Percentiles rank a stretch among this genome's conserved stretches.
phyloP scores from a whole-genome alignment of 2,888 invertebrate genomes.

The Platycheirus rosarum region DNA sequence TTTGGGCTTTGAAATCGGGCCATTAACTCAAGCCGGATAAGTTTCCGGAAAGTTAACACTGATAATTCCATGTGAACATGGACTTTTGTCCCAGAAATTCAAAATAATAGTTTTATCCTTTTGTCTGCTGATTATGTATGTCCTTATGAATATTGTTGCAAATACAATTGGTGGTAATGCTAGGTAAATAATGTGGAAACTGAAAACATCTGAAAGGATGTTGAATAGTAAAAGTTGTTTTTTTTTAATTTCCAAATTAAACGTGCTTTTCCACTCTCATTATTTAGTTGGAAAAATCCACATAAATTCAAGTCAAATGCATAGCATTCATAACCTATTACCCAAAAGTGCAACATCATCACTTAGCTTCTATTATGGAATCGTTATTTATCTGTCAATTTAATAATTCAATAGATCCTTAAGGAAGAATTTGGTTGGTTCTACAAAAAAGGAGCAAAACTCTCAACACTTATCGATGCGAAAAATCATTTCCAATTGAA shows the following conservation, averaged over 20 bases:
- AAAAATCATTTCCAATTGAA: conserved; percentile 66
- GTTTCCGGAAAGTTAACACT: conserved; percentile 50
- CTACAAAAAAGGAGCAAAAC: background rate
- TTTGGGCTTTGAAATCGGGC: conserved; percentile 8
- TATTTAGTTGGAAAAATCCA: too few species aligned
- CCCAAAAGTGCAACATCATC: background rate
- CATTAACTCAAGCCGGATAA: conserved; percentile 28
- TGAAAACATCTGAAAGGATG: too few species aligned
- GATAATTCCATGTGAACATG: conserved; percentile 50
- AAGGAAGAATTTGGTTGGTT: background rate
- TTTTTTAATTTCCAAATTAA: too few species aligned
- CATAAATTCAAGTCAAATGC: background rate
- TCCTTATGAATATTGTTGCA: conserved; percentile 24
- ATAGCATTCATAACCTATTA: background rate
- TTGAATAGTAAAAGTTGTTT: too few species aligned
- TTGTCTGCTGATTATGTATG: background rate
- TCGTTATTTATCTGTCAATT: conserved; percentile 23
- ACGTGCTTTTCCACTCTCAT: too few species aligned
- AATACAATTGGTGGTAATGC: background rate
- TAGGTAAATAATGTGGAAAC: too few species aligned
- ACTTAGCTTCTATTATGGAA: background rate
- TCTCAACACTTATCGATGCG: conserved; percentile 43
- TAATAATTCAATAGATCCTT: conserved; percentile 20
- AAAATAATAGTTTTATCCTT: conserved; percentile 14
- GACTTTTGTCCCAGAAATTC: conserved; percentile 22